These are phyloP conservation scores for Metallyticus violacea DNA, from an alignment of 2,888 invertebrate genomes.

Conservation along the genomic window DNA sequence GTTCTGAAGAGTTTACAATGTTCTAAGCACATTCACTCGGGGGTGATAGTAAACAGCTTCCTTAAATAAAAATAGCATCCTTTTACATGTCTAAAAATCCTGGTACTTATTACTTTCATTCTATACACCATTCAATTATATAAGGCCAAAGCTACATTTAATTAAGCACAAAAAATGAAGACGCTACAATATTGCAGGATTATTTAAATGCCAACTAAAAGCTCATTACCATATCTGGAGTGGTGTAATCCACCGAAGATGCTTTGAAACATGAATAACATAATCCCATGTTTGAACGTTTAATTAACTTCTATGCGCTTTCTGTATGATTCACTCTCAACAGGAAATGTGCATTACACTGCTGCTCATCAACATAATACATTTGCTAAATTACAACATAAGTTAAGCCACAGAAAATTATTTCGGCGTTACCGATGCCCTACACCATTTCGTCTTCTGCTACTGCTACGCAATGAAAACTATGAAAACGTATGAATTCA, in stretches of 20 bases:
- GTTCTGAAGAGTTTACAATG: too few relatives aligned
- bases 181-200: neutral
- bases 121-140: too few relatives aligned
- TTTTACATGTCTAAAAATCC: neutral
- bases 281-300: constrained; percentile 48
- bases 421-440: too few relatives aligned
- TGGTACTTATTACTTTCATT: too few relatives aligned
- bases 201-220: neutral
- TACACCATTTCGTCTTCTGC: neutral
- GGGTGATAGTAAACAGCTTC: too few relatives aligned
- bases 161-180: too few relatives aligned
- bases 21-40: too few relatives aligned
- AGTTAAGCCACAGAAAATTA: constrained; percentile 43
- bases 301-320: neutral
- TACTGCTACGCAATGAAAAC: neutral
- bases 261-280: constrained; percentile 55
- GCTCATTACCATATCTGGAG: constrained; percentile 56
- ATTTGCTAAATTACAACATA: constrained; percentile 29
- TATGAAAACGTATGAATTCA: too few relatives aligned
- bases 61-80: neutral
- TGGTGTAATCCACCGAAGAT: constrained; percentile 55
- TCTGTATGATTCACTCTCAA: neutral
- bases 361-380: neutral
- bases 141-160: too few relatives aligned
- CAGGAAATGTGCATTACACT: neutral